Conservation (phyloP, 2,113 vertebrate species). For the Rhinopomastus cyanomelas region DNA sequence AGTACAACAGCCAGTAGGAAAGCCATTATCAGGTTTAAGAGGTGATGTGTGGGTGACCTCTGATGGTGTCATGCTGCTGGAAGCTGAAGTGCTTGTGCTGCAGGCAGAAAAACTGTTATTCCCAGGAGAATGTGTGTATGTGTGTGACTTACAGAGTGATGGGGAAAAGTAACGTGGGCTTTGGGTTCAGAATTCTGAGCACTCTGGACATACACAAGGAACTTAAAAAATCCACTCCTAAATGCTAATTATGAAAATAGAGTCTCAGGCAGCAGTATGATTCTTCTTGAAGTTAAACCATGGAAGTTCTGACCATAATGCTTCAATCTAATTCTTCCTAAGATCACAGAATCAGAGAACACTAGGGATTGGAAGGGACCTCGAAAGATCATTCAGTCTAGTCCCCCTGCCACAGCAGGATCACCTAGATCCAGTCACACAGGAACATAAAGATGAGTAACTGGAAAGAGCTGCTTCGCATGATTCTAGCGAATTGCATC, state of each 20-base stretch:
- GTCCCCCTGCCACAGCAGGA: too few relatives aligned
- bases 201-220: neutral
- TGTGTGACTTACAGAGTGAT: neutral
- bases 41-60: neutral
- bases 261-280: neutral
- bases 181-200: neutral
- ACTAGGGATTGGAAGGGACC: too few relatives aligned
- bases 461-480: neutral
- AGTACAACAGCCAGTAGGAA: neutral
- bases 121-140: neutral
- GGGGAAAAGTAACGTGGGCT: neutral
- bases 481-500: neutral
- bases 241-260: neutral
- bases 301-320: neutral
- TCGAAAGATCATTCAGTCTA: too few relatives aligned
- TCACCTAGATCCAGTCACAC: too few relatives aligned
- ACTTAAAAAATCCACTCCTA: neutral
- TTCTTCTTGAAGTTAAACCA: neutral
- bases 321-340: neutral
- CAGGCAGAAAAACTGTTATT: neutral
- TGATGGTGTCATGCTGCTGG: neutral
- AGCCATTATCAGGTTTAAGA: neutral
- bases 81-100: neutral
- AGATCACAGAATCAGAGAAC: too few relatives aligned
- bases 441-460: neutral